A percentile compares a stretch with the other conserved stretches of the same genome.
These are phyloP conservation scores for Formica exsecta DNA, from an alignment of 1,140 invertebrate genomes.

Conservation along the genomic window DNA sequence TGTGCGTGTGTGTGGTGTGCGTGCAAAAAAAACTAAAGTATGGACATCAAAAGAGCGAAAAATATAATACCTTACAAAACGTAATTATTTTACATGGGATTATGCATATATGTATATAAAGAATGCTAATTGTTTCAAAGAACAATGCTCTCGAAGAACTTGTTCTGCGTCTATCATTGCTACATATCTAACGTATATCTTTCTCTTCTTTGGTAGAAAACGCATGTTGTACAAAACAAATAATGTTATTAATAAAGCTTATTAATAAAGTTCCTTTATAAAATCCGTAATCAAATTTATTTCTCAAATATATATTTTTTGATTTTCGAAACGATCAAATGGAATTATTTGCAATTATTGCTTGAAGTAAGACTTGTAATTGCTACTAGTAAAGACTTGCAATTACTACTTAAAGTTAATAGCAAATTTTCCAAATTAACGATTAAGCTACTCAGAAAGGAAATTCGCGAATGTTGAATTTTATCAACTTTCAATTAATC, in stretches of 20 bases:
- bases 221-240: background rate
- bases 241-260: background rate
- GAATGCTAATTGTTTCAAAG: no score
- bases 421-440: background rate
- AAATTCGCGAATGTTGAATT: background rate
- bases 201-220: background rate
- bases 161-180: background rate
- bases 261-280: no score
- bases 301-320: background rate
- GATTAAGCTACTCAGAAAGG: background rate
- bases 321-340: background rate
- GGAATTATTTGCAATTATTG: background rate
- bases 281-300: background rate
- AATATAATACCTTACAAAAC: no score
- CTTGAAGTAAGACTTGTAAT: no score
- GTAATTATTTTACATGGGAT: no score
- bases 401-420: background rate
- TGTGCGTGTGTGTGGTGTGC: no score
- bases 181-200: background rate
- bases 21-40: background rate
- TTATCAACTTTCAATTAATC: background rate
- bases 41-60: background rate
- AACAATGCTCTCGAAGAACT: background rate
- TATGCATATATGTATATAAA: no score
- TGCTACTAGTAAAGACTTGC: no score